Evolutionary conservation across 2,797 vertebrate genomes (phyloP).

Genomic region (Halcyon chelicuti): DNA sequence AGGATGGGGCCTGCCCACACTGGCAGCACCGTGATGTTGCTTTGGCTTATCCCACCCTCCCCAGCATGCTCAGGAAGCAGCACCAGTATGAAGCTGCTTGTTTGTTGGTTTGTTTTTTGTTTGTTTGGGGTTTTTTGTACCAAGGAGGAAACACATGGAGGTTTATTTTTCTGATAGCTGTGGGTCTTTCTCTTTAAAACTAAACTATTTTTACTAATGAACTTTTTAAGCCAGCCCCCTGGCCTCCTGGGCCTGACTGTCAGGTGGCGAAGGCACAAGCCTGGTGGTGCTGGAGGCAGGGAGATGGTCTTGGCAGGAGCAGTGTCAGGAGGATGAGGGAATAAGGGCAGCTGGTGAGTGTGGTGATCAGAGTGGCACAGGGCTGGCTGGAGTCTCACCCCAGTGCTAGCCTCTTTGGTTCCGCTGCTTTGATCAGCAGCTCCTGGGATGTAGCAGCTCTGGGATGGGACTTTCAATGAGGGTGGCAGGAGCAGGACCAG

Average conservation of each 20-base stretch:
- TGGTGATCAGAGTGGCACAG: background rate
- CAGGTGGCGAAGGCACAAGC: background rate
- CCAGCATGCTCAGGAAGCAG: background rate
- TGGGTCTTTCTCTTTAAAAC: background rate
- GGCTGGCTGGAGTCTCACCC: background rate
- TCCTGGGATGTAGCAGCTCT: background rate
- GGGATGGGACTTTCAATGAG: accelerated
- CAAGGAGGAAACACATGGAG: background rate
- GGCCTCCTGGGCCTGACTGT: background rate
- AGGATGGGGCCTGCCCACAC: accelerated
- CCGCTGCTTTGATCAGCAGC: background rate
- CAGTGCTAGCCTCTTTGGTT: background rate
- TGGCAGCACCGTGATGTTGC: background rate
- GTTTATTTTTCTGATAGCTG: background rate
- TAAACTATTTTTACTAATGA: background rate
- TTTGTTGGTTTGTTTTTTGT: background rate
- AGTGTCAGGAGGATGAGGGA: background rate
- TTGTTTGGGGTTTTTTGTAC: background rate
- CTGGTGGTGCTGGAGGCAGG: background rate
- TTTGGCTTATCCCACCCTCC: background rate
- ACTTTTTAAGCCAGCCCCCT: accelerated
- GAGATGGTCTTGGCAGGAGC: background rate
- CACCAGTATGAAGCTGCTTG: background rate
- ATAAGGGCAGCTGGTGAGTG: accelerated
- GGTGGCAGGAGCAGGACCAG: background rate